Evolutionary conservation across 2,113 vertebrate species (phyloP).

Genomic region (Zosterops pallidus): DNA sequence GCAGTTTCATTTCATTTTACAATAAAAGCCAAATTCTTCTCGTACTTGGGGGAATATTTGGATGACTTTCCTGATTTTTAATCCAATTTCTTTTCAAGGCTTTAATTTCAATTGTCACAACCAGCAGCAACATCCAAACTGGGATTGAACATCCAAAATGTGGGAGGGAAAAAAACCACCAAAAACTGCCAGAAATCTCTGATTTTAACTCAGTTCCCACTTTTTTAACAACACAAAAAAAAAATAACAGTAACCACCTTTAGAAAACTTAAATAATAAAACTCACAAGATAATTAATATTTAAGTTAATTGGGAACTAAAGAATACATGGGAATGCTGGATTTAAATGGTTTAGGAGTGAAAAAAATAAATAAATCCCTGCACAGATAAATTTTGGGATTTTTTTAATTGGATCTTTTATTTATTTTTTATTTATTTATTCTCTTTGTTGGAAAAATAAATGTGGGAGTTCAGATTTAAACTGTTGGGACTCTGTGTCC

Average conservation of each 20-base stretch:
- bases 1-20: background rate
- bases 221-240: background rate
- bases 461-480: background rate
- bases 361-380: background rate
- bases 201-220: background rate
- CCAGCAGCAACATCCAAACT: background rate
- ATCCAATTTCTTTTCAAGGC: background rate
- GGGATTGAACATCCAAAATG: background rate
- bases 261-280: fast-evolving
- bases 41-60: background rate
- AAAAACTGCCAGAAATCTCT: background rate
- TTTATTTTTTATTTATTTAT: too few relatives aligned
- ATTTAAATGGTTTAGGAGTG: background rate
- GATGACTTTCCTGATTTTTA: background rate
- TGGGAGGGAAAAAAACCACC: background rate
- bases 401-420: background rate
- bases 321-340: fast-evolving
- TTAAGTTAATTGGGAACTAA: background rate
- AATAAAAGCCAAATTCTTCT: background rate
- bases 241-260: background rate
- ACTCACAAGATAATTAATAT: background rate
- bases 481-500: background rate
- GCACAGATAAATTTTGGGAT: background rate
- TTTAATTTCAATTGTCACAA: background rate
- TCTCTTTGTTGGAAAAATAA: background rate